A percentile compares a stretch with the other conserved stretches of the same genome.
Evolutionary conservation across 1,140 invertebrate genomes (phyloP).

Genomic region (Saccostrea echinata): DNA sequence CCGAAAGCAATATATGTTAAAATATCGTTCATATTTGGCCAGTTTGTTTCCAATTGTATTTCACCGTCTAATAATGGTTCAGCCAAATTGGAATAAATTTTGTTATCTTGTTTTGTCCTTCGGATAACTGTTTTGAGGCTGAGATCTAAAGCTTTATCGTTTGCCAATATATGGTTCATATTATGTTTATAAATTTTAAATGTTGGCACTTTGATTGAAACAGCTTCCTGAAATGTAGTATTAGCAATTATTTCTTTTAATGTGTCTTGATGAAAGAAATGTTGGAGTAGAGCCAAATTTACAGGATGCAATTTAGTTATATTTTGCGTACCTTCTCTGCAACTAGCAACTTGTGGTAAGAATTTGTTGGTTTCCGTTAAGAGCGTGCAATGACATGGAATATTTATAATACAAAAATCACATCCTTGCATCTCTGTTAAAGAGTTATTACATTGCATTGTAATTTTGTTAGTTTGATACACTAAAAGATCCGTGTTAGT

Average conservation of each 20-base stretch:
- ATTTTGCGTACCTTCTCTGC: background rate
- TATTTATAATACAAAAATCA: constrained; percentile 28
- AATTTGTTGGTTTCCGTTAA: background rate
- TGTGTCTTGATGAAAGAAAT: constrained; percentile 28
- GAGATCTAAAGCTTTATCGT: background rate
- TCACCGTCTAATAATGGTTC: background rate
- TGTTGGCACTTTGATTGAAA: background rate
- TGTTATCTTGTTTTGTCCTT: too few species aligned
- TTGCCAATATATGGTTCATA: background rate
- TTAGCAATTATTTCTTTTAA: background rate
- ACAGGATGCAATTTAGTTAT: constrained; percentile 17
- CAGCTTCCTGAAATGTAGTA: background rate
- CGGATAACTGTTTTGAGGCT: background rate
- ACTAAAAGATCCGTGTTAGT: background rate
- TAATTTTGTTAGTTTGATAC: background rate
- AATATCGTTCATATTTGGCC: background rate
- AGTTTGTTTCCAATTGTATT: background rate
- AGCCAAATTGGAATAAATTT: too few species aligned
- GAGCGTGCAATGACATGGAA: constrained; percentile 32
- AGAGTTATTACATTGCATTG: background rate
- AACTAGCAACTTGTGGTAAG: background rate
- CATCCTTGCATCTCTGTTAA: background rate
- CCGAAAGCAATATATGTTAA: background rate
- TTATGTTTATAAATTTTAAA: background rate
- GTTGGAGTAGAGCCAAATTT: constrained; percentile 44